These are phyloP conservation scores for Burhinus bistriatus DNA, from an alignment of 2,113 vertebrate species.

Conservation along the genomic window DNA sequence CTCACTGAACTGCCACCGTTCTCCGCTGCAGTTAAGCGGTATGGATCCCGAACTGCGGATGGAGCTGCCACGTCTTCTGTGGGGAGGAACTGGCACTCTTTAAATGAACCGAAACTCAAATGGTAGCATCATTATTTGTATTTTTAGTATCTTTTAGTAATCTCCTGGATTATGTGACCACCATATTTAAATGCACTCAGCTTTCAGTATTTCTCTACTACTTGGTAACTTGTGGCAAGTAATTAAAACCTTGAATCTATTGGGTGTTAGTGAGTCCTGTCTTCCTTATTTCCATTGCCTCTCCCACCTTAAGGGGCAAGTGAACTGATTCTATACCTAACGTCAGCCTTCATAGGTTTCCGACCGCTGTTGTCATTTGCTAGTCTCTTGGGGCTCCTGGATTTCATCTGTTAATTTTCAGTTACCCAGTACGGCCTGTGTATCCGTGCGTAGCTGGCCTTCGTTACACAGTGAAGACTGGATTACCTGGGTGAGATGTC, in stretches of 20 bases:
- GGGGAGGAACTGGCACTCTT: not conserved
- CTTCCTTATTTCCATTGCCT: not conserved
- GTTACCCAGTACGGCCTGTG: not conserved
- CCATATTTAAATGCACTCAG: rapidly evolving
- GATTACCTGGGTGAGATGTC: not conserved
- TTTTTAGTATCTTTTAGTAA: not conserved
- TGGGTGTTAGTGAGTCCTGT: not conserved
- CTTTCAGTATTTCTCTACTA: not conserved
- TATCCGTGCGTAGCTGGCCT: not conserved
- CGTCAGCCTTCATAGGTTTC: rapidly evolving
- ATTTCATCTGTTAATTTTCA: not conserved
- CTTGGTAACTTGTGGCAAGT: not conserved
- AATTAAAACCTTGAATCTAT: not conserved
- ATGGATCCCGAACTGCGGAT: rapidly evolving
- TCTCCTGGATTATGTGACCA: not conserved
- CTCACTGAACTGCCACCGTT: not conserved
- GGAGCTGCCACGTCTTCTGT: not conserved
- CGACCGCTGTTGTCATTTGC: too few species aligned
- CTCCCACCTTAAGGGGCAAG: not conserved
- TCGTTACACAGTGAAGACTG: rapidly evolving
- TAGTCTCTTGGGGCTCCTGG: not conserved
- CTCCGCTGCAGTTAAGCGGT: rapidly evolving
- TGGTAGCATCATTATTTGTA: not conserved
- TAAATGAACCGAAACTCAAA: not conserved
- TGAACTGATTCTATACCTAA: rapidly evolving